phyloP scores from a whole-genome alignment of 1,140 invertebrate genomes.

The Muscidifurax raptorellus region DNA sequence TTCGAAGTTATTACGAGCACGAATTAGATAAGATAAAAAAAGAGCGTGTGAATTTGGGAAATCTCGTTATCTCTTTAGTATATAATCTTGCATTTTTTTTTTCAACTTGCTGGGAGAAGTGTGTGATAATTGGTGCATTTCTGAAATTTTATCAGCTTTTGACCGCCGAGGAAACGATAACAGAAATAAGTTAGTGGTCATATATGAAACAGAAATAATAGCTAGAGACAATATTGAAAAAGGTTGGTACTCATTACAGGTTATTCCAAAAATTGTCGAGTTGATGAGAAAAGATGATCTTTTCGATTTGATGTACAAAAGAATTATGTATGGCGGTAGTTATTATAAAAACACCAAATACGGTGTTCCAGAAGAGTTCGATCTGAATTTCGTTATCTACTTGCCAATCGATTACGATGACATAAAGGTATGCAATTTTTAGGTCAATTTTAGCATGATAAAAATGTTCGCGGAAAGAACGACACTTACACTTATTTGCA shows the following conservation, averaged over 20 bases:
- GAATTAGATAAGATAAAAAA: conserved; percentile 23
- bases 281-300: conserved; percentile 64
- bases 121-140: no score
- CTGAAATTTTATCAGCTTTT: no score
- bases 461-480: not conserved
- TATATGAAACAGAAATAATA: no score
- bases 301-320: conserved; percentile 61
- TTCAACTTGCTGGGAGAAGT: no score
- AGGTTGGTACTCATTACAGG: no score
- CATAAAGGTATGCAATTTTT: not conserved
- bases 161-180: no score
- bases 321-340: conserved; percentile 74
- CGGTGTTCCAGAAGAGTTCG: conserved; percentile 76
- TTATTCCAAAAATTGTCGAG: conserved; percentile 55
- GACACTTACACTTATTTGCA: conserved; percentile 27
- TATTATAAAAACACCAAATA: conserved; percentile 76
- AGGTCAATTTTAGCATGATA: not conserved
- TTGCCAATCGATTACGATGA: conserved; percentile 53
- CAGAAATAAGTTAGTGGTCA: no score
- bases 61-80: no score
- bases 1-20: not conserved
- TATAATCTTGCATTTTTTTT: no score
- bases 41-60: no score
- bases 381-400: conserved; percentile 75
- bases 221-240: no score